Conservation (phyloP, 2,797 vertebrate species). For the Brachyrhaphis roseni region DNA sequence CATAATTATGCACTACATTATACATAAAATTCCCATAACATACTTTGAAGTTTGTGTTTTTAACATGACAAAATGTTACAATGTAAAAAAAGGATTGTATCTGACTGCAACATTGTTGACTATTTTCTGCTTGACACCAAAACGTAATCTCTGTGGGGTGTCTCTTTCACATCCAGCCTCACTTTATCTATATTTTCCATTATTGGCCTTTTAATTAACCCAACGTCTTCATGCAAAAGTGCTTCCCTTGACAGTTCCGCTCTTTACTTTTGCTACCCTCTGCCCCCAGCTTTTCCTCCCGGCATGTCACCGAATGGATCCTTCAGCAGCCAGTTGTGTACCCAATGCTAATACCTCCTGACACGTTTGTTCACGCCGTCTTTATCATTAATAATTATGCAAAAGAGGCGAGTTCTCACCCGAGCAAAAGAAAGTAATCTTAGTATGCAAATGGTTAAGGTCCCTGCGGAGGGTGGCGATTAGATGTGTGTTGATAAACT, state of each 20-base stretch:
- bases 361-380: slow-evolving; percentile 88
- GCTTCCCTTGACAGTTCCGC: slow-evolving; percentile 44
- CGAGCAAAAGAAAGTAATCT: slow-evolving; percentile 87
- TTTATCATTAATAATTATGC: slow-evolving; percentile 95
- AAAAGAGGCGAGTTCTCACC: slow-evolving; percentile 81
- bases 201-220: slow-evolving; percentile 64
- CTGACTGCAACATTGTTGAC: not conserved
- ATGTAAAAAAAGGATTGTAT: not conserved
- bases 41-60: not conserved
- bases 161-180: slow-evolving; percentile 24
- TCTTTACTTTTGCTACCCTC: slow-evolving; percentile 41
- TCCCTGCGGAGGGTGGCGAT: slow-evolving; percentile 77
- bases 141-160: slow-evolving; percentile 14
- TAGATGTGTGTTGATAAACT: slow-evolving; percentile 91
- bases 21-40: not conserved
- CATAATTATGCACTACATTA: not conserved
- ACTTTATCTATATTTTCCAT: slow-evolving; percentile 27
- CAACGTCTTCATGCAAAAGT: slow-evolving; percentile 50
- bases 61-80: not conserved
- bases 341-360: slow-evolving; percentile 84
- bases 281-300: slow-evolving; percentile 47
- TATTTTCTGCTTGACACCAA: slow-evolving; percentile 27
- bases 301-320: slow-evolving; percentile 55
- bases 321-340: slow-evolving; percentile 72
- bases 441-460: slow-evolving; percentile 91